Base-by-base conservation (phyloP, 2,797 vertebrate species). In the Micrastur ruficollis region DNA sequence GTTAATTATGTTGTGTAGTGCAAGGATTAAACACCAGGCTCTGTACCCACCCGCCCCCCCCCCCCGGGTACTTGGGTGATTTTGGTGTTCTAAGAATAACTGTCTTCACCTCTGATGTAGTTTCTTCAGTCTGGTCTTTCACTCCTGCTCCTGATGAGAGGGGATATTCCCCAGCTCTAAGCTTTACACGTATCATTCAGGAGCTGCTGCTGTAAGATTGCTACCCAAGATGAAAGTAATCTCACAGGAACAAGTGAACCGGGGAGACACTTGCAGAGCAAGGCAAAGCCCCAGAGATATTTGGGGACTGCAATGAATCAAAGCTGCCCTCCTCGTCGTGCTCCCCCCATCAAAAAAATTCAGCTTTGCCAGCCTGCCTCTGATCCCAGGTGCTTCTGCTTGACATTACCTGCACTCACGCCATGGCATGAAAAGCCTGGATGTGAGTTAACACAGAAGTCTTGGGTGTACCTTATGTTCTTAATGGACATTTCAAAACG, bases 401-500 rank as follows among this genome's bases (percentile, higher is more conserved):
- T 55, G 40, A 11, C 29, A 8, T 22, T 29, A 13, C 26, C 27
- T 71, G 40, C 16, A 10, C 25, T 81, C 81, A 49, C 3, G 19
- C 19, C 49, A 29, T 34, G 85, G 81, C 72, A 4, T 22, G 68
- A 80, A 38, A 65, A 92, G 36, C 67, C 9, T 34, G 46, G 40
- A 15, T 72, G 27, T 14, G 78, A 91, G 44, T 27, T 59, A 79
- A 34, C 25, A n/a, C 27, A 7, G 11, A 56, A 82, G 26, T 52
- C 34, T 63, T 55, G 46, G 8, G 11, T 23, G 31, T 44, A 47
- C 66, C 58, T 61, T 27, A 19, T 26, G 79, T 63, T 70, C 36
- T 56, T 52, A 86, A 86, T 84, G 80, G 89, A 72, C 58, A 27
- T 15, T 68, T 73, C 55, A 85, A 89, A 93, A 76, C 21, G 19